Conservation (phyloP, 2,113 vertebrate genomes). For the Vulpes lagopus region DNA sequence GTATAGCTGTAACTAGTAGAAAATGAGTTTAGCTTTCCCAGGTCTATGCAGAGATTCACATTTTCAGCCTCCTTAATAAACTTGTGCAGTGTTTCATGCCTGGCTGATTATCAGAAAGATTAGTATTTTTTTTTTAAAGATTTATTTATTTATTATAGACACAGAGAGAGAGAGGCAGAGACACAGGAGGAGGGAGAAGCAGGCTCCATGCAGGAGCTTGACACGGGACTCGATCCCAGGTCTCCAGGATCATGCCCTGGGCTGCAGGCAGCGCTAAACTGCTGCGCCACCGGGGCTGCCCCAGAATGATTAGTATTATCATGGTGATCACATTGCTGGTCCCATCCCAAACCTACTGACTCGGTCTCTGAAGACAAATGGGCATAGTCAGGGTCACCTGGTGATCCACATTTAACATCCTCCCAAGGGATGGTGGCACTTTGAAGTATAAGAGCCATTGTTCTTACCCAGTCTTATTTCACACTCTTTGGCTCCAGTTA, state of each 20-base stretch:
- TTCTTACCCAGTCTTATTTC: not conserved
- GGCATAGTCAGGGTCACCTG: not conserved
- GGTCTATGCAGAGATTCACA: not conserved
- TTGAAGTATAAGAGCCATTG: not conserved
- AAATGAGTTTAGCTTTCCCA: constrained; percentile 3
- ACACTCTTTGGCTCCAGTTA: not conserved
- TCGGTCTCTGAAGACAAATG: not conserved
- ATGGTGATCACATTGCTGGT: not conserved
- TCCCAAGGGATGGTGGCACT: not conserved
- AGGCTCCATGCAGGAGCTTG: too few relatives aligned
- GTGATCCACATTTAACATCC: not conserved
- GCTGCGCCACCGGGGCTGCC: too few relatives aligned
- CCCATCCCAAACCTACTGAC: not conserved
- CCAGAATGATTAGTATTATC: not conserved
- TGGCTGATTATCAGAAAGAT: not conserved
- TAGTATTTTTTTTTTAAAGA: not conserved
- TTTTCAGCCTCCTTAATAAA: not conserved
- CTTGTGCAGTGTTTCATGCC: not conserved
- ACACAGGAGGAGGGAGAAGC: too few relatives aligned
- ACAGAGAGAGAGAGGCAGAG: too few relatives aligned
- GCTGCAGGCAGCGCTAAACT: too few relatives aligned
- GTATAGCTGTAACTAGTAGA: not conserved
- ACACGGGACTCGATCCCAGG: too few relatives aligned
- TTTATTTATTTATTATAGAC: too few relatives aligned
- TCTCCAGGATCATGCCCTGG: too few relatives aligned